Evolutionary conservation across 2,888 invertebrate species (phyloP), one percentile per base, ranked within the genome.

Genomic region (Alloscopus bannaensis): DNA sequence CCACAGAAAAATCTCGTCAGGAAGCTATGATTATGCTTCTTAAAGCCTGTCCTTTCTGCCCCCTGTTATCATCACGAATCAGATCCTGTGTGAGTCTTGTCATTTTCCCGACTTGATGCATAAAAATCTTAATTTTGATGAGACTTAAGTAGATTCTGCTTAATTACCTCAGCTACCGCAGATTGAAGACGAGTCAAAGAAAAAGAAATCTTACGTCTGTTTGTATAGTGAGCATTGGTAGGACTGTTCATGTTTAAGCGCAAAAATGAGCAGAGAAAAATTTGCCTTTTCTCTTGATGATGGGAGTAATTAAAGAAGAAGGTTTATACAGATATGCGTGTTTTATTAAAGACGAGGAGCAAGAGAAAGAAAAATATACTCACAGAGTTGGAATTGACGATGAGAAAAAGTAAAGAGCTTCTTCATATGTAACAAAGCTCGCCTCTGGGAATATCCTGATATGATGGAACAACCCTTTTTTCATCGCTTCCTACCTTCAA

Each of bases 121-220:
- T n/a, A 50, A 18, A 20, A 11, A 50, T 55, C 55, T n/a, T 55
- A 55, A 55, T 55, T 24, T 55, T 55, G n/a, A 55, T 55, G 55
- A 55, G 55, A 55, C 11, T 55, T 55, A 55, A 55, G 26, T 22
- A 50, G 50, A 50, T 8, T 18, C 22, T 13, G 11, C 50, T 50
- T 50, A 50, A 50, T 50, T 50, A 50, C 50, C 22, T n/a, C n/a
- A n/a, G n/a, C n/a, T n/a, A n/a, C n/a, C n/a, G n/a, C n/a, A n/a
- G n/a, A n/a, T n/a, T n/a, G n/a, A n/a, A n/a, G n/a, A n/a, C n/a
- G n/a, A n/a, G n/a, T n/a, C n/a, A n/a, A n/a, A n/a, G n/a, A n/a
- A n/a, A n/a, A n/a, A n/a, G n/a, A n/a, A n/a, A n/a, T n/a, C n/a
- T n/a, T n/a, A n/a, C n/a, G n/a, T n/a, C n/a, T n/a, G n/a, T n/a